Base-by-base conservation (phyloP, 2,797 vertebrate species). In the Poecilia gillii region DNA sequence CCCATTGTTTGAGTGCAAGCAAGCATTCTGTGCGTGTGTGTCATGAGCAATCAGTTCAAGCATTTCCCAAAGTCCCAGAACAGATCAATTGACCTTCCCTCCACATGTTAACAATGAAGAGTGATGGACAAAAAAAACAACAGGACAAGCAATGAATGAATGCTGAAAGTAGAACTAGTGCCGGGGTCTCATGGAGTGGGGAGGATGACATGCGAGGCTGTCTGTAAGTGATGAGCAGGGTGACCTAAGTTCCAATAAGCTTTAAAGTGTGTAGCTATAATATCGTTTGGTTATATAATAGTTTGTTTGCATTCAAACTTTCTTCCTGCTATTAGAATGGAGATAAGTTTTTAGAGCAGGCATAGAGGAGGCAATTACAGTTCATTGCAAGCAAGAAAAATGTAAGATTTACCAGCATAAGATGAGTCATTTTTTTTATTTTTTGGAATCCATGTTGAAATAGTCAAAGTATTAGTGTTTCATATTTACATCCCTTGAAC, bases 41-140 rank as follows among this genome's bases (percentile, higher is more conserved):
- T 91, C 90, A 88, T 45, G 82, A 92, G 81, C 91, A 93, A 91
- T 93, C 85, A 86, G 89, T 75, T 64, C 83, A 91, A 90, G 87
- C 89, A 91, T 92, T 93, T 93, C 90, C 90, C 90, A 87, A 79
- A 87, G 87, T 92, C 86, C 88, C 88, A 85, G 84, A 91, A 85
- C 85, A 86, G 90, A 94, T 94, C 91, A 91, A 92, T 87, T 93
- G 94, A 93, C 92, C 93, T 93, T 94, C 89, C 68, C 39, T 76
- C 80, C 89, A 90, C 89, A 91, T 75, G 80, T 85, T 85, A 89
- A 88, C 90, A 92, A 89, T 92, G 83, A 91, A 90, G 91, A 92
- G 84, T 90, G 90, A 92, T 91, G 87, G 81, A 79, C 39, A 47
- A 85, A 90, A 90, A 59, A 75, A 83, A 86, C 80, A 79, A 84